Evolutionary conservation across 2,888 invertebrate species (phyloP), one percentile per base, ranked within the genome.

Genomic region (Tipula unca): DNA sequence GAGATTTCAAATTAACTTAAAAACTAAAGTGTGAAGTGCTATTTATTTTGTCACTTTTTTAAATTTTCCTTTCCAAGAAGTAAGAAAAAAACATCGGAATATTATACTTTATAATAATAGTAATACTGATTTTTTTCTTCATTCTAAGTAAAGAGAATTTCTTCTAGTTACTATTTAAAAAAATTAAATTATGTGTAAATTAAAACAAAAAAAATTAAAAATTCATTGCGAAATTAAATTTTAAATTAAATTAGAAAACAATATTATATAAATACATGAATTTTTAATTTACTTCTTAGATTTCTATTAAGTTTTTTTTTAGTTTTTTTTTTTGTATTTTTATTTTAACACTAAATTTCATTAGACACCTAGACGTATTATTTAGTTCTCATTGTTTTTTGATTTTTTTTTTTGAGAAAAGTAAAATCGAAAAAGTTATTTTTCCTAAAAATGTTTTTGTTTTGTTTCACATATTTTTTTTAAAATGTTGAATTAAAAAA

Each of bases 81-180:
- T 69, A 69, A 69, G 69, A 69, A 69, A 69, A n/a, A 69, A 69
- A 69, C 13, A 25, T 69, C 69, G 69, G 69, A 69, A 69, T 69
- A 69, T 69, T 69, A 69, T 69, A 69, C 25, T 54, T 54, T 69
- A 69, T 69, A 10, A 69, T 69, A 69, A 69, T 69, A 69, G 69
- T 69, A 69, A 69, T 69, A 69, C 69, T 69, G 69, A 69, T 69
- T 69, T 69, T n/a, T 69, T 69, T 69, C 69, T 69, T 69, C 69
- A 69, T 69, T 69, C 69, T 25, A 69, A 69, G 69, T 69, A 69
- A 69, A 69, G 69, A 69, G 69, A 69, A 69, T 69, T 69, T 69
- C 69, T 69, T 69, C 69, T 25, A 69, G 10, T 69, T 69, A 69
- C 69, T 69, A 69, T 69, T 69, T 69, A 25, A 69, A 69, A 69